Percentiles rank a stretch among this genome's conserved stretches.
These are phyloP conservation scores for Drosophila tristis DNA, from an alignment of 1,140 invertebrate genomes.

Conservation along the genomic window DNA sequence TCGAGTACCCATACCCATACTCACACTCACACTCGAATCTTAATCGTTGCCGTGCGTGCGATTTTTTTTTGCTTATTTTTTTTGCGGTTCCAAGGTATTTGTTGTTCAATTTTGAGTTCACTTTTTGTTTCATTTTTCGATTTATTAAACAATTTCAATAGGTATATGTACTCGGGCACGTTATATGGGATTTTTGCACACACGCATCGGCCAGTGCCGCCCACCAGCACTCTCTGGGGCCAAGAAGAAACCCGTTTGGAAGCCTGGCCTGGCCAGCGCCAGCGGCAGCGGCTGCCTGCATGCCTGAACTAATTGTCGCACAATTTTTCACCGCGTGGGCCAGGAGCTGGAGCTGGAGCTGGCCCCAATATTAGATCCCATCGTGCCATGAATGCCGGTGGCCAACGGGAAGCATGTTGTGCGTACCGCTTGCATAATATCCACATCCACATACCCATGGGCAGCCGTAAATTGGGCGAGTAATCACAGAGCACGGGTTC, in stretches of 20 bases:
- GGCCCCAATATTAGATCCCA: slow-evolving; percentile 34
- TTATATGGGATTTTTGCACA: slow-evolving; percentile 51
- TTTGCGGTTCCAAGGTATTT: slow-evolving; percentile 78
- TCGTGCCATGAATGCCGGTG: slow-evolving; percentile 13
- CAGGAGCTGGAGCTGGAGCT: slow-evolving; percentile 30
- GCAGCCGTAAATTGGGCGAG: not conserved
- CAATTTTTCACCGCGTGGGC: slow-evolving; percentile 71
- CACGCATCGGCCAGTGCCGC: slow-evolving; percentile 72
- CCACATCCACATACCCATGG: not conserved
- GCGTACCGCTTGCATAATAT: slow-evolving; percentile 49
- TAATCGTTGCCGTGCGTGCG: slow-evolving; percentile 68
- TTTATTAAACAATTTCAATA: slow-evolving; percentile 55
- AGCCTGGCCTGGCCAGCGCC: too few species aligned
- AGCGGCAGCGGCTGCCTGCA: slow-evolving; percentile 15
- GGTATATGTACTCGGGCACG: slow-evolving; percentile 25
- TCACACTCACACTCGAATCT: slow-evolving; percentile 51
- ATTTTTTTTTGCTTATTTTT: slow-evolving; percentile 41
- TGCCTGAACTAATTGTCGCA: slow-evolving; percentile 72
- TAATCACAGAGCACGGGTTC: slow-evolving; percentile 42
- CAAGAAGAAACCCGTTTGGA: slow-evolving; percentile 45
- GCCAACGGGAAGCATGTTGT: slow-evolving; percentile 52
- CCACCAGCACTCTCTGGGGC: slow-evolving; percentile 41
- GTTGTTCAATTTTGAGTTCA: slow-evolving; percentile 53
- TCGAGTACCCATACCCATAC: slow-evolving; percentile 49
- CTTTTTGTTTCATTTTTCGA: slow-evolving; percentile 38